A percentile compares a stretch with the other conserved stretches of the same genome.
Conservation (phyloP, 1,140 invertebrate species). For the Plutomurus gul region DNA sequence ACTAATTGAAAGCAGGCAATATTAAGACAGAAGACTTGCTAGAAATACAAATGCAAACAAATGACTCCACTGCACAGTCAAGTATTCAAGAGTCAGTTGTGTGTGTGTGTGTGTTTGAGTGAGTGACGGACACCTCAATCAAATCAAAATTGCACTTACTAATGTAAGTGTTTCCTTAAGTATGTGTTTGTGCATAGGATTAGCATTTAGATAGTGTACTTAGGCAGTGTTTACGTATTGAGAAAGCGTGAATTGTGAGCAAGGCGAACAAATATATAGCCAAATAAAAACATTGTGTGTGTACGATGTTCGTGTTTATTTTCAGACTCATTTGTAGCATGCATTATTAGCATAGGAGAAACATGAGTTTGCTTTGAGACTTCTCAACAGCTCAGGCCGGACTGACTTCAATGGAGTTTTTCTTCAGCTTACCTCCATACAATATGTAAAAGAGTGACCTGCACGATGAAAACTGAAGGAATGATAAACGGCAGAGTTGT, state of each 20-base stretch:
- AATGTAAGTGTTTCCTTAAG: too few relatives aligned
- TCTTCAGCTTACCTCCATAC: too few relatives aligned
- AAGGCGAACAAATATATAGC: too few relatives aligned
- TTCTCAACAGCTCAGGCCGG: background rate
- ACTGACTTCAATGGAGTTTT: background rate
- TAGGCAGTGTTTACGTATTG: too few relatives aligned
- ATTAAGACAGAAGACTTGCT: background rate
- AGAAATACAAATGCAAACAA: conserved; percentile 21
- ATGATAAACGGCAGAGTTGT: conserved; percentile 17
- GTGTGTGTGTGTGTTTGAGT: too few relatives aligned
- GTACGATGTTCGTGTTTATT: conserved; percentile 1
- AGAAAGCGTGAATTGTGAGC: too few relatives aligned
- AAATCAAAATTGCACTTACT: background rate
- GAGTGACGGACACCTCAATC: conserved; percentile 9
- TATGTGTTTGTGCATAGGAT: too few relatives aligned
- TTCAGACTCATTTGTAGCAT: background rate
- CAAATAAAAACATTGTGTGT: background rate
- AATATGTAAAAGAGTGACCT: conserved; percentile 13
- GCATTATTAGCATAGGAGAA: background rate
- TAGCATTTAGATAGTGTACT: too few relatives aligned
- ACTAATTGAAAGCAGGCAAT: background rate
- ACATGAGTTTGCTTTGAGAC: background rate
- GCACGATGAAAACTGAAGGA: conserved; percentile 13
- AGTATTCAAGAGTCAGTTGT: background rate
- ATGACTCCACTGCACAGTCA: background rate